Percentiles rank a stretch among this genome's conserved stretches.
These are phyloP conservation scores for Ephydatia muelleri DNA, from an alignment of 37 sponge, comb jelly and placozoan genomes.

Conservation along the genomic window DNA sequence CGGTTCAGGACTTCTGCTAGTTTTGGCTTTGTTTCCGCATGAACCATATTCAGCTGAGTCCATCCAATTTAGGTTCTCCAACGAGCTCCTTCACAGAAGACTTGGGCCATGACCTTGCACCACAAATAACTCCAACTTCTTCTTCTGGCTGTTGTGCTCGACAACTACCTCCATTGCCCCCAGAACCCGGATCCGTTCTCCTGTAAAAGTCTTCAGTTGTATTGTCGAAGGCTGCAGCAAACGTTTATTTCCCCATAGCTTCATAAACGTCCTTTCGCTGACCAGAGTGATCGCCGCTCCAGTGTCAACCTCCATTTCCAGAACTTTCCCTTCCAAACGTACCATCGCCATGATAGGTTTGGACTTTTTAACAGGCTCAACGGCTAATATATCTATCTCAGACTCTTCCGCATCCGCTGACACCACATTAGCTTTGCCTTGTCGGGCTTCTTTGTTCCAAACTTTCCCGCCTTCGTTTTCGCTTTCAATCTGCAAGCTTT, in stretches of 20 bases:
- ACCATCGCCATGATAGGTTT: slow-evolving; percentile 3
- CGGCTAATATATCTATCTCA: no score
- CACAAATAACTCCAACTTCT: slow-evolving; percentile 11
- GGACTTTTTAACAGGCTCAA: not conserved
- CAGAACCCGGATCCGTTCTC: slow-evolving; percentile 26
- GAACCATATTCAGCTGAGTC: slow-evolving; percentile 30
- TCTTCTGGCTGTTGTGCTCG: not conserved
- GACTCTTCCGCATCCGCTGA: no score
- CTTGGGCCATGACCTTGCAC: slow-evolving; percentile 43
- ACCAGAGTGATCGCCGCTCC: slow-evolving; percentile 8
- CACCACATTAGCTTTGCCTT: no score
- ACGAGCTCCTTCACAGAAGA: slow-evolving; percentile 51
- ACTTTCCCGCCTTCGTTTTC: no score
- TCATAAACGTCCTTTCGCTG: slow-evolving; percentile 2
- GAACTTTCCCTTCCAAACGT: not conserved
- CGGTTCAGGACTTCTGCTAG: not conserved
- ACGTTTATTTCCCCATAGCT: not conserved
- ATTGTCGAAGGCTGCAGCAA: not conserved
- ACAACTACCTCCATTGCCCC: slow-evolving; percentile 12
- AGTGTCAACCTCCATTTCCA: slow-evolving; percentile 11
- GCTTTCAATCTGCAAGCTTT: slow-evolving; percentile 19
- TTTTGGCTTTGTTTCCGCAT: not conserved
- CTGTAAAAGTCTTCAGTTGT: slow-evolving; percentile 9
- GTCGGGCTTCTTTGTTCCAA: no score
- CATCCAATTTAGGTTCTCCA: slow-evolving; percentile 8